These are phyloP conservation scores for Oikopleura dioica DNA, from an alignment of 23 tunicate genomes.

Conservation along the genomic window DNA sequence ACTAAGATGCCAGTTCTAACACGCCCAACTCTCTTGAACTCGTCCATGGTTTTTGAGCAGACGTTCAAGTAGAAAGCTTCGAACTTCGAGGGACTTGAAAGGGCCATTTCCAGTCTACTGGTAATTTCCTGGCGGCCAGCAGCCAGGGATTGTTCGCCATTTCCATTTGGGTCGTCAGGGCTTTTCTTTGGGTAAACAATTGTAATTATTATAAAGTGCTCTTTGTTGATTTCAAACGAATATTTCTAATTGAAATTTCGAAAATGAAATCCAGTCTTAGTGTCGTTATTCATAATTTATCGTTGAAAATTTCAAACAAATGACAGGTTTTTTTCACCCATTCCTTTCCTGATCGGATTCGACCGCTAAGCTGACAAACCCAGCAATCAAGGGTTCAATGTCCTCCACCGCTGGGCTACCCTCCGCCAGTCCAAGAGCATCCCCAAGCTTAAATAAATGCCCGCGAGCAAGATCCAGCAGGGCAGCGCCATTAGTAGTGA, in stretches of 20 bases:
- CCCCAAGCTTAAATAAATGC: slow-evolving; percentile 2
- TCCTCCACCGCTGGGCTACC: neutral
- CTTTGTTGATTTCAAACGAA: no score
- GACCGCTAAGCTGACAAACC: neutral
- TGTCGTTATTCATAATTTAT: no score
- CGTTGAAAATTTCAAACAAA: no score
- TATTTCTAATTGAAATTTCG: no score
- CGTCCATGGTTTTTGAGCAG: neutral
- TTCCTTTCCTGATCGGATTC: neutral
- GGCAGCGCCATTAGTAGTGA: neutral
- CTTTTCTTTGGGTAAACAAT: no score
- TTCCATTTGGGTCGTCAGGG: no score
- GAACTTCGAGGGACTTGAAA: neutral
- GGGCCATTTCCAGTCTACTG: no score
- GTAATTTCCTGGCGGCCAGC: no score
- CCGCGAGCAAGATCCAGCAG: neutral
- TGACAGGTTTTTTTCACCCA: no score
- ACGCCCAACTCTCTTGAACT: neutral
- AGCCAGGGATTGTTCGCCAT: no score
- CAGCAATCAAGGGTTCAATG: neutral
- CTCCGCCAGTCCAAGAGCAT: neutral
- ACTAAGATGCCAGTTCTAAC: neutral
- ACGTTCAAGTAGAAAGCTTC: neutral
- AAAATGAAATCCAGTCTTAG: no score
- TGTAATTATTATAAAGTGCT: no score